Evolutionary conservation across 1,140 invertebrate genomes (phyloP), one percentile per base, ranked within the genome.

Genomic region (Caenorhabditis latens): DNA sequence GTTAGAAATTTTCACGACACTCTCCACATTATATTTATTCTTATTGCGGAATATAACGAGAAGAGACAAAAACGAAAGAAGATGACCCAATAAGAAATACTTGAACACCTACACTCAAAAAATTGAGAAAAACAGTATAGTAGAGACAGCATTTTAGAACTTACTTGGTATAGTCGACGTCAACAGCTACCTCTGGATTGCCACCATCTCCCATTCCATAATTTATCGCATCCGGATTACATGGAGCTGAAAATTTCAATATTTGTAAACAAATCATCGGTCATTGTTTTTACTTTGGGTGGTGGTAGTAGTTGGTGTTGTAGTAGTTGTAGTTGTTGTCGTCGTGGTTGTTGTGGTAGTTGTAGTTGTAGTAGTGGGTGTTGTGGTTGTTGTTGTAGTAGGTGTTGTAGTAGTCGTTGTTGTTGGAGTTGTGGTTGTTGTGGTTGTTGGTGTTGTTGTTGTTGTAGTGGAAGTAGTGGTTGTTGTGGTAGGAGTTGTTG

Each of bases 331-430:
- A 50, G 67, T 75, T 75, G 67, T 75, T 2, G 67, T 75, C 24
- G 75, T 82, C 7, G 75, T n/a, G 4, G 75, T 58, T 11, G 83
- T 84, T 9, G 83, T 57, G 24, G 83, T 84, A 2, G 83, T 84
- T 7, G 83, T 84, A 4, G 83, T 84, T 4, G 83, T 84, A 40
- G 83, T 84, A n/a, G 83, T 58, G 0, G 83, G 24, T 0, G 83
- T 84, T n/a, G 83, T 84, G 0, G 83, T 84, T 21, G 83, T 43
- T 13, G 83, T 84, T 0, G 83, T 84, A 21, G 83, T 84, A 0
- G 83, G 24, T 5, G 83, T 58, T 11, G 83, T 19, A 14, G 83
- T 58, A 21, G 83, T 84, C 4, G 83, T 84, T 1, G 83, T 58
- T 13, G 83, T 61, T 11, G 83, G 24, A 9, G 55, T 48, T 0